A percentile compares a stretch with the other conserved stretches of the same genome.
phyloP scores from a whole-genome alignment of 2,797 vertebrate genomes.

The Sebastiscus albofasciatus region DNA sequence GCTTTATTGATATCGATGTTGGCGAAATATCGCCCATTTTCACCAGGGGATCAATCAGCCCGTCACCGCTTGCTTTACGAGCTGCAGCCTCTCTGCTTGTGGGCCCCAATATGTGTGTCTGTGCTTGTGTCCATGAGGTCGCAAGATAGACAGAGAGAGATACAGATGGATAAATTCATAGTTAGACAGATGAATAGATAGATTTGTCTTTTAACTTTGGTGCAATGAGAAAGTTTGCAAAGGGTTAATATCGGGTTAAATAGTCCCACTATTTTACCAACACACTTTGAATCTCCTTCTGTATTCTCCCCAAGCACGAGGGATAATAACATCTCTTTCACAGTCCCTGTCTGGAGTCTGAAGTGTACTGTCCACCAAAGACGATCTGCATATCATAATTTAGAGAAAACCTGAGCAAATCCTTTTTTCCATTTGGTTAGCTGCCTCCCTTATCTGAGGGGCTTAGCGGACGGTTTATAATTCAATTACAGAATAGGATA shows the following conservation, averaged over 20 bases:
- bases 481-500: constrained; percentile 70
- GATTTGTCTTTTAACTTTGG: constrained; percentile 3
- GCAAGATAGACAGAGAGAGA: not conserved
- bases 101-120: constrained; percentile 36
- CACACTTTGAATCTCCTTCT: not conserved
- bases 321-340: constrained; percentile 31
- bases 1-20: constrained; percentile 88
- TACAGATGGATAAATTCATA: constrained; percentile 17
- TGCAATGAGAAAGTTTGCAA: constrained; percentile 4
- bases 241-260: constrained; percentile 42
- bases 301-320: constrained; percentile 19
- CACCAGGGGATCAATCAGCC: constrained; percentile 85
- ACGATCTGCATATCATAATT: constrained; percentile 65
- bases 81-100: constrained; percentile 66
- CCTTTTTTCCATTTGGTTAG: constrained; percentile 61
- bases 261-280: not conserved
- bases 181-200: constrained; percentile 1
- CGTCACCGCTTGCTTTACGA: constrained; percentile 81
- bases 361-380: constrained; percentile 46
- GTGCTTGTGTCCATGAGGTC: constrained; percentile 10
- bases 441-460: constrained; percentile 63
- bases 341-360: constrained; percentile 40
- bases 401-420: constrained; percentile 72
- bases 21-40: constrained; percentile 86
- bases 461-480: constrained; percentile 63